These are phyloP conservation scores for Tragulus kanchil DNA, from an alignment of 2,113 vertebrate species.

Conservation along the genomic window DNA sequence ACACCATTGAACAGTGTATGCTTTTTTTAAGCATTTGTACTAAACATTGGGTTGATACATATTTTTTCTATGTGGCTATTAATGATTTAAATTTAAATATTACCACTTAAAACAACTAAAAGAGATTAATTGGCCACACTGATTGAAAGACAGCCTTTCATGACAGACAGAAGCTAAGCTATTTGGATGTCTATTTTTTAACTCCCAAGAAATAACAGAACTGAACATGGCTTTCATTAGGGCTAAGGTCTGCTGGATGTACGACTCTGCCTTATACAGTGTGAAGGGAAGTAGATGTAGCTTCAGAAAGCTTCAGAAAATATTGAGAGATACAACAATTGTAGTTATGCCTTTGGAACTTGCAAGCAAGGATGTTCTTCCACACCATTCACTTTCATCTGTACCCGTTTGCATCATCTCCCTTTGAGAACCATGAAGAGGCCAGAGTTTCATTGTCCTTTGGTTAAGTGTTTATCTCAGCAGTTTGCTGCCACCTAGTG, in stretches of 20 bases:
- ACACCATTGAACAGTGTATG: not conserved
- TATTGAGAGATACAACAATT: too few species aligned
- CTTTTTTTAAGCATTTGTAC: not conserved
- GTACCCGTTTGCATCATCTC: too few species aligned
- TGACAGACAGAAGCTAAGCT: not conserved
- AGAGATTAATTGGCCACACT: not conserved
- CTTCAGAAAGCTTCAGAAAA: too few species aligned
- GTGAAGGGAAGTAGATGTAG: not conserved
- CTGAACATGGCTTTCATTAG: not conserved
- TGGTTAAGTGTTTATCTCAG: conserved; percentile 57
- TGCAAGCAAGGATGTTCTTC: too few species aligned
- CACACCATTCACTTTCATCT: too few species aligned
- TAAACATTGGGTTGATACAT: not conserved
- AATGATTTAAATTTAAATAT: conserved; percentile 24
- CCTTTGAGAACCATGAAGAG: too few species aligned
- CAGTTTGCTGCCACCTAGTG: conserved; percentile 79
- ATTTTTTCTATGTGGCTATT: conserved; percentile 24
- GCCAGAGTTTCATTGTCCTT: not conserved
- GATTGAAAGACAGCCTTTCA: not conserved
- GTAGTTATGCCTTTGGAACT: too few species aligned
- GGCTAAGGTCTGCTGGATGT: not conserved
- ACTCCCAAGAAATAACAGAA: not conserved
- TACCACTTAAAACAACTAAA: not conserved
- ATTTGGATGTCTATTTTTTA: not conserved
- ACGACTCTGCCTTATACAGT: not conserved